These are phyloP conservation scores for Scolopax bukidnonensis DNA, from an alignment of 2,797 vertebrate species.

Conservation along the genomic window DNA sequence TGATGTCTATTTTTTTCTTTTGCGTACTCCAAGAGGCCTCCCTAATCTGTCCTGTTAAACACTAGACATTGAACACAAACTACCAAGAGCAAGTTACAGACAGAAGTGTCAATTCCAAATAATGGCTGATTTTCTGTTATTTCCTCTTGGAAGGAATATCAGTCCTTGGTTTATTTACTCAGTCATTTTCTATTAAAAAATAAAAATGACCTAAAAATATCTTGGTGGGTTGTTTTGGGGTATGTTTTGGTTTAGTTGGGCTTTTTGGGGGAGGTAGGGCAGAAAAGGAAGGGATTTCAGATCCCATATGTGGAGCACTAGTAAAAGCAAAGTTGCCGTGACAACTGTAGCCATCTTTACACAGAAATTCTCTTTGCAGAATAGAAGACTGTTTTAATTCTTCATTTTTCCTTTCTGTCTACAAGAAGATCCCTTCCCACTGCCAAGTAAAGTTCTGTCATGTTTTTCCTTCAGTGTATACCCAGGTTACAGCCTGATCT, in stretches of 20 bases:
- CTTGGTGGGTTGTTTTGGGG: background rate
- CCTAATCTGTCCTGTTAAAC: background rate
- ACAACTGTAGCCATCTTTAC: conserved; percentile 58
- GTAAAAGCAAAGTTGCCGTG: conserved; percentile 63
- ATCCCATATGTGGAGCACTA: background rate
- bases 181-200: background rate
- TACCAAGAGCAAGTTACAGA: background rate
- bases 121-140: background rate
- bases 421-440: background rate
- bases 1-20: background rate
- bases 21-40: background rate
- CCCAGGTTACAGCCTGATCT: conserved; percentile 12
- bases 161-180: background rate
- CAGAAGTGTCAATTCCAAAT: background rate
- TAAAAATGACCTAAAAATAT: background rate
- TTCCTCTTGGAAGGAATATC: background rate
- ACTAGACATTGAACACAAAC: background rate
- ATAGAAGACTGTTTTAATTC: conserved; percentile 21
- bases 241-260: background rate
- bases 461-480: background rate
- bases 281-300: background rate
- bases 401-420: background rate
- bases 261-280: background rate
- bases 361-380: conserved; percentile 5
- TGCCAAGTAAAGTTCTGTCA: conserved; percentile 17